phyloP scores from a whole-genome alignment of 2,113 vertebrate species.

The Morone chrysops region DNA sequence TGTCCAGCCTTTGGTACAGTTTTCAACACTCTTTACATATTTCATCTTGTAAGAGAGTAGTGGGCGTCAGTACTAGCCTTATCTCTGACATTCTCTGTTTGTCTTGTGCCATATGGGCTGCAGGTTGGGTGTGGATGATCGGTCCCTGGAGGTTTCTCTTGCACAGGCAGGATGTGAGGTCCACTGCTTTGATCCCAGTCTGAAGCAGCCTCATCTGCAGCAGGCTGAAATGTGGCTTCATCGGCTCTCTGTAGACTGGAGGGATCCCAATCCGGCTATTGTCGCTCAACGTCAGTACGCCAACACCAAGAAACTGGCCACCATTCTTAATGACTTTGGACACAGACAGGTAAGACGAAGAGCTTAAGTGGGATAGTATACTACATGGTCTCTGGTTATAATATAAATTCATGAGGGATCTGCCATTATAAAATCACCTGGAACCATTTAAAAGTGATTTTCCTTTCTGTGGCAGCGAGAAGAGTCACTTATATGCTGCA shows the following conservation, averaged over 20 bases:
- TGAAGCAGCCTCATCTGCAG: conserved; percentile 88
- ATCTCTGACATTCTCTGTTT: neutral
- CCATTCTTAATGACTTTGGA: conserved; percentile 92
- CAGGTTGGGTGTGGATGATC: conserved; percentile 88
- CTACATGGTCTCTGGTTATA: neutral
- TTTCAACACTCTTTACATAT: no score
- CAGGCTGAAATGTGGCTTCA: conserved; percentile 90
- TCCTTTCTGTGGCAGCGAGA: neutral
- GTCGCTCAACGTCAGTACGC: conserved; percentile 81
- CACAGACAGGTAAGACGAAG: conserved; percentile 89
- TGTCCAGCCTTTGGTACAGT: no score
- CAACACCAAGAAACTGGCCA: conserved; percentile 91
- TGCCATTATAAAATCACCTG: neutral
- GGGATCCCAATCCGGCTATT: conserved; percentile 91
- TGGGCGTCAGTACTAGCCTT: neutral
- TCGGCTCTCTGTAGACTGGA: conserved; percentile 92
- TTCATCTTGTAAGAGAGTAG: no score
- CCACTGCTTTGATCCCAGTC: conserved; percentile 93
- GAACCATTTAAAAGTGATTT: neutral
- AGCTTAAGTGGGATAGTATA: neutral
- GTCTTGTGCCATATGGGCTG: neutral
- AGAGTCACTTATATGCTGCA: conserved; percentile 3
- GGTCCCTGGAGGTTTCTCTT: conserved; percentile 87
- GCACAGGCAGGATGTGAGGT: conserved; percentile 90
- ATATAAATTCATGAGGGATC: neutral